Evolutionary conservation across 1,140 invertebrate species (phyloP).

Genomic region (Aphaenogaster rudis): DNA sequence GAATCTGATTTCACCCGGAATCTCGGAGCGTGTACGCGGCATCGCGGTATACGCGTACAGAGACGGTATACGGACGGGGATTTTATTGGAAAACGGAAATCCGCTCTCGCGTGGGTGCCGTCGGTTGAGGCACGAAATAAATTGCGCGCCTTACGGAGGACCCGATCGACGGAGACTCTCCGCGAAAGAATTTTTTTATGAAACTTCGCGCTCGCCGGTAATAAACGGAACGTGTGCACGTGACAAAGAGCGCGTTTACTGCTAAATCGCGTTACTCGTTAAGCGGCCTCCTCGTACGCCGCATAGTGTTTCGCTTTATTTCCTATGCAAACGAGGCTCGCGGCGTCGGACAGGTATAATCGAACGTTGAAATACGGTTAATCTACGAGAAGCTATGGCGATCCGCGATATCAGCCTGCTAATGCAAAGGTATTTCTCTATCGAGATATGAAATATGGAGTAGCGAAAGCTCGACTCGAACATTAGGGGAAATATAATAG

Average conservation of each 20-base stretch:
- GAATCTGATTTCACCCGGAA: constrained; percentile 63
- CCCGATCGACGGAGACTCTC: constrained; percentile 63
- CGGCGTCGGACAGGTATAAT: constrained; percentile 61
- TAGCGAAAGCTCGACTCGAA: neutral
- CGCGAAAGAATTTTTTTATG: constrained; percentile 54
- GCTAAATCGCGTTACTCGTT: constrained; percentile 69
- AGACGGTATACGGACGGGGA: constrained; percentile 48
- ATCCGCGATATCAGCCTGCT: neutral
- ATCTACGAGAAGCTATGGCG: neutral
- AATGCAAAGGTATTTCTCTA: constrained; percentile 14
- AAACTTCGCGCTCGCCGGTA: constrained; percentile 49
- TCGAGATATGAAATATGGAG: constrained; percentile 24
- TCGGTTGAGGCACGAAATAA: constrained; percentile 79
- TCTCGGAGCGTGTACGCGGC: constrained; percentile 32
- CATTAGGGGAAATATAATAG: neutral
- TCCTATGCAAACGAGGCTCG: constrained; percentile 78
- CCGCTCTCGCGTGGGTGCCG: constrained; percentile 76
- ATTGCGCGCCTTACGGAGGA: constrained; percentile 81
- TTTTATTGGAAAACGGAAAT: constrained; percentile 80
- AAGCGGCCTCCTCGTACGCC: constrained; percentile 50
- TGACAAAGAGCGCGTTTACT: constrained; percentile 75
- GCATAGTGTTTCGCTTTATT: constrained; percentile 77
- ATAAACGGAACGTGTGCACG: constrained; percentile 61
- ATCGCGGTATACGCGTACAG: constrained; percentile 41
- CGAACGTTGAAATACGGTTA: constrained; percentile 56